phyloP scores from a whole-genome alignment of 2,113 vertebrate genomes.

The Maylandia zebra region DNA sequence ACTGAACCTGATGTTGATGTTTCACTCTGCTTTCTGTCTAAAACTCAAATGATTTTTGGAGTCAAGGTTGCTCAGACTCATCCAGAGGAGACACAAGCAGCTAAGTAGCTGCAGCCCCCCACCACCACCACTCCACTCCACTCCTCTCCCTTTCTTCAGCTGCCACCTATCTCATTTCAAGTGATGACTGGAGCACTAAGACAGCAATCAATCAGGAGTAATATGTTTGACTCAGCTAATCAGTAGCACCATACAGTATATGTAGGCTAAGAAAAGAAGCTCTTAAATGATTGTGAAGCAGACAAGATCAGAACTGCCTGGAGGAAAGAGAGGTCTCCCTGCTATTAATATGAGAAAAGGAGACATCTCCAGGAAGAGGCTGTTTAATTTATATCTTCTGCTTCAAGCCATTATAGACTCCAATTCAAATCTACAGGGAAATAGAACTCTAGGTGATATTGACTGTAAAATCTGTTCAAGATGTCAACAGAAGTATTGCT shows the following conservation, averaged over 20 bases:
- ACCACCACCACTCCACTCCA: too few relatives aligned
- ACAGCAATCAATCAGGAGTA: slow-evolving; percentile 42
- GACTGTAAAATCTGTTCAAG: neutral
- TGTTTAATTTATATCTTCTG: slow-evolving; percentile 39
- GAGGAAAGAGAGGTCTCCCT: slow-evolving; percentile 24
- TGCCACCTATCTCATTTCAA: slow-evolving; percentile 12
- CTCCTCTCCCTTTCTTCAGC: neutral
- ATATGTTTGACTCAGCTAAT: slow-evolving; percentile 37
- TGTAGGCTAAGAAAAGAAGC: slow-evolving; percentile 19
- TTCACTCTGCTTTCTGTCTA: neutral
- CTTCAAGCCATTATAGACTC: slow-evolving; percentile 28
- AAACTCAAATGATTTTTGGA: neutral
- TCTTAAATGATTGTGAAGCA: slow-evolving; percentile 28
- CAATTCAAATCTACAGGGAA: slow-evolving; percentile 17
- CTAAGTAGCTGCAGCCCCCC: neutral
- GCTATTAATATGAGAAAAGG: slow-evolving; percentile 32
- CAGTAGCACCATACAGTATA: slow-evolving; percentile 33
- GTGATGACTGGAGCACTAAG: slow-evolving; percentile 12
- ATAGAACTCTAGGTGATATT: slow-evolving; percentile 9
- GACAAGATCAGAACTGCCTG: slow-evolving; percentile 26
- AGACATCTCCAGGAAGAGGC: slow-evolving; percentile 33
- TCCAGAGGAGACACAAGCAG: neutral
- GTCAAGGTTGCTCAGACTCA: neutral
- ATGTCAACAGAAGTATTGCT: slow-evolving; percentile 2
- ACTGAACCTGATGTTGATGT: neutral